Evolutionary conservation across 1,140 invertebrate species (phyloP), one percentile per base, ranked within the genome.

Genomic region (Chrysoperla carnea): DNA sequence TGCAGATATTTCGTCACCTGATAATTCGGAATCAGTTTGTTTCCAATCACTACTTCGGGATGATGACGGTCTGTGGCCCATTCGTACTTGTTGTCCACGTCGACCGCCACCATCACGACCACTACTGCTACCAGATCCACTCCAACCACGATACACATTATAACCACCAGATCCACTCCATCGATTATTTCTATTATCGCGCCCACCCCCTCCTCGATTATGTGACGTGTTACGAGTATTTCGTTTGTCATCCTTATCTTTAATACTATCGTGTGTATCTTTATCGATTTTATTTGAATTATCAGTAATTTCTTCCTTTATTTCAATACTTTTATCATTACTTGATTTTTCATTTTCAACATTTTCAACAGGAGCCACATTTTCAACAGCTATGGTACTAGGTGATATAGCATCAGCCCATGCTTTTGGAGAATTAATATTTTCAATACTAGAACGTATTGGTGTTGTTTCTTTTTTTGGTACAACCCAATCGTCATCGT

Each of bases 11-110:
- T 70, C 73, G 36, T 76, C 74, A 1, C 64, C 67, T 36, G 71
- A 73, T 4, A 64, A 63, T 44, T 76, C 73, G 8, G 72, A 73
- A 48, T 76, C 74, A 1, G 67, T 67, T 14, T 58, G 58, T 11
- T 66, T 67, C 0, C 52, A 64, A 29, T 66, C 61, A 37, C 59
- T 59, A 23, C 17, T 23, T 35, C 61, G 31, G 28, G 50, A 8
- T 47, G 49, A 8, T 43, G 43, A 33, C 36, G 42, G 38, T 14
- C 51, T 35, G 29, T 43, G 33, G 45, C 39, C 46, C 45, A 27
- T 41, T 41, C 27, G 8, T 9, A 11, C 8, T 12, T 36, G 36
- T 33, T 27, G 40, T 9, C 52, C 55, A 28, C 56, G 52, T 59
- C 56, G 61, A 14, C 61, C 54, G 36, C 59, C 52, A 39, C 53